Base-by-base conservation (phyloP, 2,888 invertebrate species). In the Taphrorychus bicolor region DNA sequence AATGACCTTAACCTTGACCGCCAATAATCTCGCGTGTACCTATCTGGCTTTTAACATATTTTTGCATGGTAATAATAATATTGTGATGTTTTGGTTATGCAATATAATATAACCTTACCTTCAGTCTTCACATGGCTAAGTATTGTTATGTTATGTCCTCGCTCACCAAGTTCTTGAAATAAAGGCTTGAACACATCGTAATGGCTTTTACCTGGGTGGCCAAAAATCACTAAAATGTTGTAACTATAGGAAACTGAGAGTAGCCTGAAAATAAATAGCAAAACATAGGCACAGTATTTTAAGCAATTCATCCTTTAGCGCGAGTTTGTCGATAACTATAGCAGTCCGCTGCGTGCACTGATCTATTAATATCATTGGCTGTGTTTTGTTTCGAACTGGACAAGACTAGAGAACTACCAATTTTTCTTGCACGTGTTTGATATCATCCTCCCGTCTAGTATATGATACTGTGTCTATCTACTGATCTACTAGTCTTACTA, bases 151-250 rank as follows among this genome's bases (percentile, higher is more conserved):
- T 88, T 84, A 75, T 92, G 91, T 0, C 91, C 91, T 59, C 86
- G 84, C 21, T 78, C 82, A 0, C 85, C 87, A 54, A 92, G 78
- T 71, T 86, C 88, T 49, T 83, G 83, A 51, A 91, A 76, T 59
- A 89, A 82, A 0, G 88, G 86, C 73, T 84, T 83, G 74, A 88
- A 89, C 17, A 89, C 87, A 22, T 87, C 82, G 73, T 89, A 90
- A 78, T 92, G 92, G 63, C 91, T 92, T 74, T 87, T 89, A 1
- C 91, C 91, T 2, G 85, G 82, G 74, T 90, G 89, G 0, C 88
- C 87, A 76, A 91, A 89, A 70, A 90, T 80, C 17, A 86, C 90
- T 23, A 92, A 81, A 70, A 91, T 88, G 69, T 85, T 86, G 23
- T 70, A 70, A 32, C 49, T 17, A 1, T 16, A n/a, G n/a, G 4